Percentiles rank a stretch among this genome's conserved stretches.
Evolutionary conservation across 2,113 vertebrate genomes (phyloP).

Genomic region (Bubo scandiacus): DNA sequence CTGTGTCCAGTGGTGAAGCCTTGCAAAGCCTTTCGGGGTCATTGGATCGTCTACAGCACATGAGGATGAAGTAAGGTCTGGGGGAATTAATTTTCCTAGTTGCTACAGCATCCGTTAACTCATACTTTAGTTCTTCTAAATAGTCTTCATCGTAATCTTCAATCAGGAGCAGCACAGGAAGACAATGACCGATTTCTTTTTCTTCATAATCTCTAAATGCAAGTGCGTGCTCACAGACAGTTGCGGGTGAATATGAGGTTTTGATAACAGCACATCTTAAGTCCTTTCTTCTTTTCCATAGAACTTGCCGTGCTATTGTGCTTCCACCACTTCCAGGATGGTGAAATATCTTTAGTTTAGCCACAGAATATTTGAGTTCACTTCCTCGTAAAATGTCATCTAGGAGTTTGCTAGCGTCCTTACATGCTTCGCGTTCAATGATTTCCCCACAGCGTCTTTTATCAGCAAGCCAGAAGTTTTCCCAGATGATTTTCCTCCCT

Average conservation of each 20-base stretch:
- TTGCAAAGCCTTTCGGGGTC: constrained; percentile 74
- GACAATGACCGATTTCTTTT: constrained; percentile 64
- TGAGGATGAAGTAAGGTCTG: constrained; percentile 77
- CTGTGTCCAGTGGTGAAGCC: constrained; percentile 71
- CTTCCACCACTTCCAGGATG: constrained; percentile 88
- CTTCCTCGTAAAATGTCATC: constrained; percentile 26
- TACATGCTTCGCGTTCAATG: constrained; percentile 78
- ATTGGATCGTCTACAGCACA: constrained; percentile 78
- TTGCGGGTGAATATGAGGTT: constrained; percentile 46
- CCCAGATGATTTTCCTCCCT: constrained; percentile 79
- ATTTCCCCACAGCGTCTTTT: constrained; percentile 70
- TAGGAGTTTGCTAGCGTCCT: constrained; percentile 60
- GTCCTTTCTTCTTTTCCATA: constrained; percentile 80
- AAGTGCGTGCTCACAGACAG: constrained; percentile 75
- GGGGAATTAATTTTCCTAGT: constrained; percentile 58
- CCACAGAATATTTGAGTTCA: constrained; percentile 52
- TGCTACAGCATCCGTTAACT: constrained; percentile 69
- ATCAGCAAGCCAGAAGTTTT: constrained; percentile 84
- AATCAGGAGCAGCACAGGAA: constrained; percentile 79
- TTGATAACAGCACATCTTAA: constrained; percentile 80
- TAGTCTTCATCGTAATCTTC: constrained; percentile 83
- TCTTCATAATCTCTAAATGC: constrained; percentile 80
- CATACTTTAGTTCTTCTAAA: constrained; percentile 72
- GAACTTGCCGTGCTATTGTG: constrained; percentile 81
- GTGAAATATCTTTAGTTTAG: constrained; percentile 80